A percentile compares a stretch with the other conserved stretches of the same genome.
Conservation (phyloP, 2,797 vertebrate species). For the Mormyrops boulengeri region DNA sequence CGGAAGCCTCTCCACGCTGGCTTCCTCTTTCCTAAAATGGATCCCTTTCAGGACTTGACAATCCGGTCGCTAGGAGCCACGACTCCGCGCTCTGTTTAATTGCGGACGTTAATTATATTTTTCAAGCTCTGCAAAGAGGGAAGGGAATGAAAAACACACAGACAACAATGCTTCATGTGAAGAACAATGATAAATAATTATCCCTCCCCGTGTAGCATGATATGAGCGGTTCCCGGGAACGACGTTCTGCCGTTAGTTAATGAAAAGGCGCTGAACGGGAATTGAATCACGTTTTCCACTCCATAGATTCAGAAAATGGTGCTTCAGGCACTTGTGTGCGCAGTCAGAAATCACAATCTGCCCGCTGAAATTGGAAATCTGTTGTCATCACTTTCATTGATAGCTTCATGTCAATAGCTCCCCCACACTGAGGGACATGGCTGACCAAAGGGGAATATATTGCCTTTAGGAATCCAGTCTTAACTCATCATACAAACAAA, state of each 20-base stretch:
- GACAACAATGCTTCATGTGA: slow-evolving; percentile 42
- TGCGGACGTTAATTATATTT: slow-evolving; percentile 33
- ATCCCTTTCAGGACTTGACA: slow-evolving; percentile 48
- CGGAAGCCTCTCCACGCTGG: slow-evolving; percentile 61
- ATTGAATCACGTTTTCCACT: slow-evolving; percentile 71
- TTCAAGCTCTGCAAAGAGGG: slow-evolving; percentile 35
- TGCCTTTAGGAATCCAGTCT: slow-evolving; percentile 28
- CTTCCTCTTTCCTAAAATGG: slow-evolving; percentile 54
- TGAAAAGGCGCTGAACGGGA: slow-evolving; percentile 69
- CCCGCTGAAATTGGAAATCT: slow-evolving; percentile 66
- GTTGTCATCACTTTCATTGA: slow-evolving; percentile 56
- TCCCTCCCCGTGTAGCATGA: slow-evolving; percentile 49
- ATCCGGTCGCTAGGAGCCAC: neutral
- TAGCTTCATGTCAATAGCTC: slow-evolving; percentile 52
- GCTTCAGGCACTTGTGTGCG: slow-evolving; percentile 62
- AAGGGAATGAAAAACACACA: slow-evolving; percentile 39
- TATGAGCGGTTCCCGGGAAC: slow-evolving; percentile 55
- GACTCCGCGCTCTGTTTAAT: slow-evolving; percentile 22
- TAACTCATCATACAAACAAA: slow-evolving; percentile 19
- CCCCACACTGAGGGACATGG: slow-evolving; percentile 39
- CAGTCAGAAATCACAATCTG: slow-evolving; percentile 65
- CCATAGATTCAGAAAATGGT: slow-evolving; percentile 67
- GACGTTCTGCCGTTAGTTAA: slow-evolving; percentile 61
- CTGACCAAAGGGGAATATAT: slow-evolving; percentile 41
- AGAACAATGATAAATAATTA: slow-evolving; percentile 54